Base-by-base conservation (phyloP, 2,888 invertebrate species). In the Phengaris alcon region DNA sequence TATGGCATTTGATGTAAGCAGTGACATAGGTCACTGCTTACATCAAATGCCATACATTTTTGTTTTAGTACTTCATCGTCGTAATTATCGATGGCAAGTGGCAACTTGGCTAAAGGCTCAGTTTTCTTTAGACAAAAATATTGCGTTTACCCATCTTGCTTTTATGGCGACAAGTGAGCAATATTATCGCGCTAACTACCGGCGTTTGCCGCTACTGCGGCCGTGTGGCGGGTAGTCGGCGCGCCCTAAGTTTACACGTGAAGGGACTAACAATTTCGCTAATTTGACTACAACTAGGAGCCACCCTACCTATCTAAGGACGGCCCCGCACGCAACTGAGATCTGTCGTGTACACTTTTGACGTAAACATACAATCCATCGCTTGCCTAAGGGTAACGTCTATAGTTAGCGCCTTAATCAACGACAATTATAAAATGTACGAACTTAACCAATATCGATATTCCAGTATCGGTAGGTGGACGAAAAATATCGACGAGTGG, bases 291-390 rank as follows among this genome's bases (percentile, higher is more conserved):
- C 54, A 35, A 35, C 54, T 72, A 15, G 54, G 54, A 72, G 51
- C 89, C 87, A 88, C 88, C 83, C 88, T 87, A 87, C 80, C 35
- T 88, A 86, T 88, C 85, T 87, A 86, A 92, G 93, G 93, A 93
- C 93, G 93, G 93, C 92, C 93, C 93, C 92, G 90, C 90, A 90
- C 90, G 87, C 90, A 86, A 87, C 86, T 92, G 92, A 93, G 92
- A 93, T 93, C 92, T 64, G 52, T 35, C 35, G 15, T 57, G 57
- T 84, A 90, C 88, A 89, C 88, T 88, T 89, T 88, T 83, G 64
- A 64, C 88, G 80, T 84, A 46, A 78, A 83, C 87, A 89, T 90
- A 82, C 83, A 82, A 85, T 83, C 79, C 83, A 81, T 81, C 80
- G 82, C 81, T 82, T 81, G 81, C 75, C 78, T 77, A 76, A 77